Base-by-base conservation (phyloP, 1,140 invertebrate species). In the Heliothis virescens region DNA sequence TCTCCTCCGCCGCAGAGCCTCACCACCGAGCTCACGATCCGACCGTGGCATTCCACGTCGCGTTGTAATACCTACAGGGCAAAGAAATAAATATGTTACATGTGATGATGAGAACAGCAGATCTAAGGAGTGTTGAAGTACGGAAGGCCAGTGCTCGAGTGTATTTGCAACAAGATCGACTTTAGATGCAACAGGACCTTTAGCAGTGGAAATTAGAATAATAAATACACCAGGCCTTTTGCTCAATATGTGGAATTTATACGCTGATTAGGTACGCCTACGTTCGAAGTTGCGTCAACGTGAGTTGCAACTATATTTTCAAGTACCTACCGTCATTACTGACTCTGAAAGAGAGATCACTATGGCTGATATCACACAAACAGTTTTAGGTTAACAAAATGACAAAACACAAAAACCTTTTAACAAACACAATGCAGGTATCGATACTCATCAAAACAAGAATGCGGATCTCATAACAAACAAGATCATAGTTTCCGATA, bases 21-120 rank as follows among this genome's bases (percentile, higher is more conserved):
- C 81, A 98, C 96, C 84, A 98, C 96, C 59, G 97, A 97, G 89
- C 96, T 96, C 83, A 98, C 97, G 86, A 98, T 97, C 88, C 97
- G 97, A 47, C 97, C 97, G 94, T 98, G 97, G 87, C 97, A 97
- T 95, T 98, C 97, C 91, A 98, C 97, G 93, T 98, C 97, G 87
- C 96, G 96, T 94, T 98, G 97, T 87, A 98, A 96, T 95, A 97
- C 96, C 97, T 98, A 96, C n/a, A 94, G 94, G 76, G 13, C 52
- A 82, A 74, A 15, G 72, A 74, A 34, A 50, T 15, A 18, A 7
- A n/a, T 41, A 26, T 3, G 12, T 63, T 69, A n/a, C 1, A 21
- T 57, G 16, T 57, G 53, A 57, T 57, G 53, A 57, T 57, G n/a
- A 16, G 53, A n/a, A 53, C 9, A 41, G 34, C 1, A 7, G 1